These are phyloP conservation scores for Thereva nobilitata DNA, from an alignment of 2,888 invertebrate genomes.

Conservation along the genomic window DNA sequence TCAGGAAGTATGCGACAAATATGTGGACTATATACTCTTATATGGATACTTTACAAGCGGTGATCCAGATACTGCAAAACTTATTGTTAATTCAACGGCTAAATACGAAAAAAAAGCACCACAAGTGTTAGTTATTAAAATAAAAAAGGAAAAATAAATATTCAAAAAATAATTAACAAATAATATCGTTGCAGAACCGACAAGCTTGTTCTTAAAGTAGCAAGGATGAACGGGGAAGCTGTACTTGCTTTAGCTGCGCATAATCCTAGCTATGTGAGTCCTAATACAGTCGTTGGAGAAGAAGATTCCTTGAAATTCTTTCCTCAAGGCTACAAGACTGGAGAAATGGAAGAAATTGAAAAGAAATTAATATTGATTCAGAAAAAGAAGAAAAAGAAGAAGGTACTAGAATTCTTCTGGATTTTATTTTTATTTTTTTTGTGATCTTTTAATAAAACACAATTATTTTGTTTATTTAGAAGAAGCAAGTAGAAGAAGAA, in stretches of 20 bases:
- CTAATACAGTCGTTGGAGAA: slow-evolving; percentile 66
- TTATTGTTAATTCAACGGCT: slow-evolving; percentile 66
- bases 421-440: neutral
- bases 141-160: slow-evolving; percentile 34
- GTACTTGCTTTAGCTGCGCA: slow-evolving; percentile 66
- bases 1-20: slow-evolving; percentile 60
- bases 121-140: slow-evolving; percentile 47
- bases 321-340: slow-evolving; percentile 63
- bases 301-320: slow-evolving; percentile 71
- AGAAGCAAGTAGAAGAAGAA: neutral
- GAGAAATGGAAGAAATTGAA: slow-evolving; percentile 54
- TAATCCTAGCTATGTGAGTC: slow-evolving; percentile 71
- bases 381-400: slow-evolving; percentile 63
- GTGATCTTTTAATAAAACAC: neutral
- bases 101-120: slow-evolving; percentile 59
- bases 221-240: slow-evolving; percentile 66
- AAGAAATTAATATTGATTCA: slow-evolving; percentile 51
- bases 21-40: slow-evolving; percentile 62
- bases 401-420: slow-evolving; percentile 45
- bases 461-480: neutral
- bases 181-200: slow-evolving; percentile 61
- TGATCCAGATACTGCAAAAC: slow-evolving; percentile 62
- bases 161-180: neutral
- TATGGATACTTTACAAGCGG: slow-evolving; percentile 73
- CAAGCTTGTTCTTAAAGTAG: slow-evolving; percentile 70